Percentiles rank a stretch among this genome's conserved stretches.
Conservation (phyloP, 2,797 vertebrate species). For the Loris lydekkerianus region DNA sequence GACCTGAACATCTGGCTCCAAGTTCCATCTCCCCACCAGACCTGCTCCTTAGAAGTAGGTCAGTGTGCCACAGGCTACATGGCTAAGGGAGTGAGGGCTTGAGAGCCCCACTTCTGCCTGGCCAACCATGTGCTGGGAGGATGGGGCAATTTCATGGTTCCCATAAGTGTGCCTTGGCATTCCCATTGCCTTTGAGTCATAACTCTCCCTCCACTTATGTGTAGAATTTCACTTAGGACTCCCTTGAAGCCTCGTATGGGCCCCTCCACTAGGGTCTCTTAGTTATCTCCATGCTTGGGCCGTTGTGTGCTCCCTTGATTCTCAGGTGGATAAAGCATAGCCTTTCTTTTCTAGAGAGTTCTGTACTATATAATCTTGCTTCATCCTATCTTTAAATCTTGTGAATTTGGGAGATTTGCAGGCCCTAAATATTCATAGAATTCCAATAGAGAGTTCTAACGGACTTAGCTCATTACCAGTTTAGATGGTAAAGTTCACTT, state of each 20-base stretch:
- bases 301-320: neutral
- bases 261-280: neutral
- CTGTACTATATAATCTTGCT: conserved; percentile 64
- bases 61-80: rapidly evolving
- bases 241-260: neutral
- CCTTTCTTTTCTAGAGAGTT: conserved; percentile 55
- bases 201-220: rapidly evolving
- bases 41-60: neutral
- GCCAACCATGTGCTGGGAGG: neutral
- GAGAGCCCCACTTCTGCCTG: rapidly evolving
- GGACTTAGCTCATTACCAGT: conserved; percentile 77
- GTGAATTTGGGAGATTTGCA: conserved; percentile 69
- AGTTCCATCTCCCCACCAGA: rapidly evolving
- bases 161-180: neutral
- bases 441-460: conserved; percentile 64
- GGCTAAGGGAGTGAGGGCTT: neutral
- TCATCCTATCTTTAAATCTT: conserved; percentile 76
- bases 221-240: neutral
- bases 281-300: too few species aligned
- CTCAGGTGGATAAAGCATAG: conserved; percentile 46
- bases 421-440: conserved; percentile 76
- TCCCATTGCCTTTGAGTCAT: neutral
- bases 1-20: neutral
- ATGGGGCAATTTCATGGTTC: neutral
- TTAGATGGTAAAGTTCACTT: neutral